These are phyloP conservation scores for Toxotes jaculatrix DNA, from an alignment of 2,113 vertebrate species.

Conservation along the genomic window DNA sequence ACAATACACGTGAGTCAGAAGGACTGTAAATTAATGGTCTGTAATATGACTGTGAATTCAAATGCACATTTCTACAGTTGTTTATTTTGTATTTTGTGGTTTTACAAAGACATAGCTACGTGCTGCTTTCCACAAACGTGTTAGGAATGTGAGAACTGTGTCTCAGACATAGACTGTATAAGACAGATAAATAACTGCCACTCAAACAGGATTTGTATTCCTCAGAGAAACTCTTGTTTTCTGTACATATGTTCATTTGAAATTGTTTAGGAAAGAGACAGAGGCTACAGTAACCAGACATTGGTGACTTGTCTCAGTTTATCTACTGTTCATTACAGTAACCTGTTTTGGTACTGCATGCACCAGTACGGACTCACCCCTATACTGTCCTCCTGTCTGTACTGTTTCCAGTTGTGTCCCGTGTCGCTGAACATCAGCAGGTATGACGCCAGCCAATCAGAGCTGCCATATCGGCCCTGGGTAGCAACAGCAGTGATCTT, in stretches of 20 bases:
- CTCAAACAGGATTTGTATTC: background rate
- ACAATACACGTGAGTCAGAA: background rate
- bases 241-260: background rate
- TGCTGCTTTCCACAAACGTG: too few species aligned
- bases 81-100: background rate
- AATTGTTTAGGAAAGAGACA: background rate
- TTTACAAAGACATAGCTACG: too few species aligned
- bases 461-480: constrained; percentile 81
- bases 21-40: background rate
- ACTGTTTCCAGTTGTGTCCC: constrained; percentile 92
- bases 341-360: background rate
- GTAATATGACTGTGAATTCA: background rate
- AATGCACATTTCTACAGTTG: background rate
- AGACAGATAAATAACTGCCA: background rate
- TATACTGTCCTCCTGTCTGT: constrained; percentile 91
- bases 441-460: constrained; percentile 92
- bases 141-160: too few species aligned
- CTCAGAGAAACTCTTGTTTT: background rate
- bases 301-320: background rate
- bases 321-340: background rate
- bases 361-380: constrained; percentile 85
- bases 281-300: too few species aligned
- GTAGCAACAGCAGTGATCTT: constrained; percentile 89
- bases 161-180: background rate
- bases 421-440: constrained; percentile 93